phyloP scores from a whole-genome alignment of 2,113 vertebrate genomes.

The rabbit (Oryctolagus cuniculus) region mOryCun1.1 NC_091436.1:50836501-50837000 shows the following conservation, averaged over 20 bases:
- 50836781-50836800: slow-evolving; percentile 28
- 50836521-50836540: not conserved
- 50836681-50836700: slow-evolving; percentile 20
- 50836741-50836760: slow-evolving; percentile 30
- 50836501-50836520: not conserved
- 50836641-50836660: not conserved
- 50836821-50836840: not conserved
- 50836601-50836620: not conserved
- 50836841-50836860: not conserved
- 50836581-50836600: slow-evolving; percentile 30
- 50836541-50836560: not conserved
- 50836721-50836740: slow-evolving; percentile 33
- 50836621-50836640: slow-evolving; percentile 32
- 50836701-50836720: slow-evolving; percentile 48
- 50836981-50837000: too few species aligned
- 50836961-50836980: too few species aligned
- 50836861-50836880: slow-evolving; percentile 1
- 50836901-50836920: not conserved
- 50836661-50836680: slow-evolving; percentile 56
- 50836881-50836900: not conserved
- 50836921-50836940: not conserved
- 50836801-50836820: not conserved
- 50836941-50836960: not conserved
- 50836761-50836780: not conserved
- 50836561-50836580: not conserved